Evolutionary conservation across 2,888 invertebrate species (phyloP), one percentile per base, ranked within the genome.

Genomic region (Polyommatus iphigenia): DNA sequence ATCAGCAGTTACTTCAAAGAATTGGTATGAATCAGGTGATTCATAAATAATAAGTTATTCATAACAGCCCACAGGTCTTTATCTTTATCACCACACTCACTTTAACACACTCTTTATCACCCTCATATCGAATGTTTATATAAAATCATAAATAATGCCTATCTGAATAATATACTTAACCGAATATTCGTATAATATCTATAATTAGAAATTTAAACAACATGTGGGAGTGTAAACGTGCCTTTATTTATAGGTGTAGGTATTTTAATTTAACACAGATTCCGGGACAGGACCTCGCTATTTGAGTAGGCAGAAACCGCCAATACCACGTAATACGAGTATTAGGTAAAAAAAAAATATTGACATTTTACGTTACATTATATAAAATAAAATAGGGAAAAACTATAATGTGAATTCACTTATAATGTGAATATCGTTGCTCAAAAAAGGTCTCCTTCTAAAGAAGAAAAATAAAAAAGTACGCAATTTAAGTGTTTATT

Each of bases 51-150:
- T 29, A 15, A 13, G 29, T n/a, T 62, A 67, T 67, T 67, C 29
- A 32, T 29, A 54, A 54, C 32, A 67, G 5, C 4, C 1, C 67
- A 3, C 41, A 67, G 67, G 67, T 67, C n/a, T n/a, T n/a, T n/a
- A n/a, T n/a, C n/a, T n/a, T n/a, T n/a, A n/a, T n/a, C n/a, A n/a
- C n/a, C n/a, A n/a, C n/a, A n/a, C n/a, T n/a, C n/a, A n/a, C n/a
- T n/a, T n/a, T n/a, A n/a, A n/a, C n/a, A n/a, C n/a, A n/a, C 62
- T 67, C 24, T 67, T 67, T 67, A 29, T 67, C 24, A 67, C 20
- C 24, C 10, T 62, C 24, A 62, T 15, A 67, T 29, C 67, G 29
- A 67, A 67, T 6, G 29, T 67, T 67, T 20, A 67, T 67, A 67
- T 67, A 29, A 67, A 29, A 32, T 32, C 29, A 7, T 67, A 67